phyloP scores from a whole-genome alignment of 2,113 vertebrate species.

The Sinocyclocheilus anophthalmus region DNA sequence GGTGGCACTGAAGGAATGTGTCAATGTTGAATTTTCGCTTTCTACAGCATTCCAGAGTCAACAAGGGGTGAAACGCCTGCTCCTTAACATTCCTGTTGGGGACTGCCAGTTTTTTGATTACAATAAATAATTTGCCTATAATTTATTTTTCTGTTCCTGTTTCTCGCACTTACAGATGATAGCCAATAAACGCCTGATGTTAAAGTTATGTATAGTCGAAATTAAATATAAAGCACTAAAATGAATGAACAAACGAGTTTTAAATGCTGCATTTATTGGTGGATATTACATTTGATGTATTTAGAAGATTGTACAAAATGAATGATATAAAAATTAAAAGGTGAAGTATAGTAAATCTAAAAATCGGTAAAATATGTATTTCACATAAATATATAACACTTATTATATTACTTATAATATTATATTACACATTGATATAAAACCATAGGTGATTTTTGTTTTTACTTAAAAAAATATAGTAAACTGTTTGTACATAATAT shows the following conservation, averaged over 20 bases:
- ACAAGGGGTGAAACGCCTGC: constrained; percentile 29
- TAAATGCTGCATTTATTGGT: neutral
- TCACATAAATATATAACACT: neutral
- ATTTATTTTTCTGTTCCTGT: neutral
- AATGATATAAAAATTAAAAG: neutral
- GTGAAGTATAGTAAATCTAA: neutral
- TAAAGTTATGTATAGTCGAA: neutral
- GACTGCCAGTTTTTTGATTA: neutral
- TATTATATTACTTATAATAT: neutral
- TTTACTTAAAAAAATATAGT: neutral
- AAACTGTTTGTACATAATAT: neutral
- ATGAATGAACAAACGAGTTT: neutral
- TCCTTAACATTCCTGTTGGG: neutral
- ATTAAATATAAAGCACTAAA: neutral
- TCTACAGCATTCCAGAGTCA: constrained; percentile 26
- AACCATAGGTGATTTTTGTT: neutral
- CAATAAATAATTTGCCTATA: neutral
- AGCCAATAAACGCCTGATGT: neutral
- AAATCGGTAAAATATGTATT: neutral
- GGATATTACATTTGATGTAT: neutral
- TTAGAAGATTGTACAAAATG: neutral
- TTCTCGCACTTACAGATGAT: neutral
- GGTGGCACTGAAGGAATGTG: constrained; percentile 22
- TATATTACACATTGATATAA: neutral
- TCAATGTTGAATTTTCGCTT: constrained; percentile 28